These are phyloP conservation scores for Ophthalmolycus amberensis DNA, from an alignment of 2,113 vertebrate species.

Conservation along the genomic window DNA sequence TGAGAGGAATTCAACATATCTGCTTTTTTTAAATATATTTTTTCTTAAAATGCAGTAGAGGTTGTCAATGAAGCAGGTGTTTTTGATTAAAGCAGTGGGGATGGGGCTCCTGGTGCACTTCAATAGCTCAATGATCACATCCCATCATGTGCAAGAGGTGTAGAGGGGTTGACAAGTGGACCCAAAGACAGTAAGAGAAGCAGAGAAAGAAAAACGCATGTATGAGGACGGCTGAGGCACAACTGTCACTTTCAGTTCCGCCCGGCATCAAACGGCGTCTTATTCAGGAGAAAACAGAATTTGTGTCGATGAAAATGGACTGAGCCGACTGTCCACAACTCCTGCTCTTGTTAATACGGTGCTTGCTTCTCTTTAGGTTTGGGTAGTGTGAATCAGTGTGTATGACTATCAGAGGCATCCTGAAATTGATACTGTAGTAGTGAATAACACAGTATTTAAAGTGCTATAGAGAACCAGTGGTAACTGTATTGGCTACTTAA, in stretches of 20 bases:
- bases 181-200: conserved; percentile 36
- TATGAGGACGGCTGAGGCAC: conserved; percentile 47
- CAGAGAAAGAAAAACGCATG: conserved; percentile 36
- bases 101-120: conserved; percentile 57
- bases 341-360: neutral
- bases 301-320: conserved; percentile 25
- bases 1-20: conserved; percentile 14
- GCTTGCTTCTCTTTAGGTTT: neutral
- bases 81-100: conserved; percentile 59
- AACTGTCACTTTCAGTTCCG: conserved; percentile 56
- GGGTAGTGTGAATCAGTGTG: neutral
- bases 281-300: conserved; percentile 27
- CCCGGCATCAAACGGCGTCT: conserved; percentile 29
- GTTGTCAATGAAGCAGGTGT: conserved; percentile 42
- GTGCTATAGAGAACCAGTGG: neutral
- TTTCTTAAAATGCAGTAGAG: conserved; percentile 31
- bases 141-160: conserved; percentile 42
- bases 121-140: conserved; percentile 46
- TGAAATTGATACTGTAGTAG: neutral
- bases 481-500: neutral
- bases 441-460: neutral
- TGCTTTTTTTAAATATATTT: conserved; percentile 27
- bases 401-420: neutral
- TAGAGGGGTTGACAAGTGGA: conserved; percentile 54
- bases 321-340: conserved; percentile 2